These are phyloP conservation scores for Neodiprion pinetum DNA, from an alignment of 1,140 invertebrate species.

Conservation along the genomic window DNA sequence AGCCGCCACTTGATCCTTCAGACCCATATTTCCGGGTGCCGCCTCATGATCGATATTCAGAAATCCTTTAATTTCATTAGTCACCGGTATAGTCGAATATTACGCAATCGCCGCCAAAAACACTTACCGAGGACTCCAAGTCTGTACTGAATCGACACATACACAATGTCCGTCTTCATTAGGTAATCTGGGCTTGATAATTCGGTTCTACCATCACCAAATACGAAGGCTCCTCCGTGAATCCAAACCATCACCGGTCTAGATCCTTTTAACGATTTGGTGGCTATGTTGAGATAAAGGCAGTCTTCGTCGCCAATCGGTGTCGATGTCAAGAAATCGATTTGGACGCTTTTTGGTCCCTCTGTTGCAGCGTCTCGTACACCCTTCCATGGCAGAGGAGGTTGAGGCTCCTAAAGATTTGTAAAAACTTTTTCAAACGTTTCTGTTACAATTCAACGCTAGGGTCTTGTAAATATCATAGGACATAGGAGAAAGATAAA, in stretches of 20 bases:
- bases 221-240: slow-evolving; percentile 71
- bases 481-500: too few species aligned
- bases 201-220: slow-evolving; percentile 56
- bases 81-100: not conserved
- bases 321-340: slow-evolving; percentile 26
- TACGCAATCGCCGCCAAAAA: not conserved
- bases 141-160: slow-evolving; percentile 70
- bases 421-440: not conserved
- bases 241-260: slow-evolving; percentile 75
- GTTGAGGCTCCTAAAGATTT: slow-evolving; percentile 39
- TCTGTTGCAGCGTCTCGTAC: slow-evolving; percentile 36
- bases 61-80: slow-evolving; percentile 35
- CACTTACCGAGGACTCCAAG: slow-evolving; percentile 64
- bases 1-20: slow-evolving; percentile 41
- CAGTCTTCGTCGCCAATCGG: slow-evolving; percentile 74
- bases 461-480: too few species aligned
- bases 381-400: slow-evolving; percentile 38
- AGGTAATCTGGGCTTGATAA: slow-evolving; percentile 63
- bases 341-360: slow-evolving; percentile 28
- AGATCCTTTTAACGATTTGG: slow-evolving; percentile 64
- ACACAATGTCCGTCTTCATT: slow-evolving; percentile 62
- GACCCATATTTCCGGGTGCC: slow-evolving; percentile 40
- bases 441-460: not conserved
- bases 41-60: slow-evolving; percentile 38
- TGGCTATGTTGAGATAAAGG: slow-evolving; percentile 81